Evolutionary conservation across 2,888 invertebrate species (phyloP), one percentile per base, ranked within the genome.

Genomic region (Lamellibrachia columna): DNA sequence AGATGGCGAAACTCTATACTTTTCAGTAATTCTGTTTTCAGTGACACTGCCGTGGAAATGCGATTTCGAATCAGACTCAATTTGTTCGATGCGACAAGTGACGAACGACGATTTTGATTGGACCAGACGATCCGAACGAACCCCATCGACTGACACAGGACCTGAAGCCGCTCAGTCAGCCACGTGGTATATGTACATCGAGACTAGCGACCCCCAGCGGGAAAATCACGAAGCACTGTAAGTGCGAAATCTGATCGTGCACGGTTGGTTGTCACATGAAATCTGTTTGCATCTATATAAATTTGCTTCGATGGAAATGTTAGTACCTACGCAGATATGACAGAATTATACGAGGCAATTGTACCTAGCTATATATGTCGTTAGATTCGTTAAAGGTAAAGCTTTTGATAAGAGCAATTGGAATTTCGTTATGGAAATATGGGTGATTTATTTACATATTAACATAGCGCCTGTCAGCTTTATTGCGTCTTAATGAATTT

Each of bases 11-110:
- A 91, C 91, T 52, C 90, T 90, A 28, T 9, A 52, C 91, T 2
- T 11, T 22, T 6, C 22, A 22, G n/a, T 11, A 75, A 22, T n/a
- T 75, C 91, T 22, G n/a, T 53, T 58, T 91, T 55, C 53, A 91
- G 92, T 92, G 40, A 52, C 52, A 52, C 52, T 92, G 60, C 92
- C 92, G 7, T 92, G 60, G 75, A 58, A 52, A n/a, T 92, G 92
- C 90, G 92, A 92, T 90, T 92, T 92, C 52, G 92, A 92, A 90
- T 58, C 92, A 52, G 92, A 92, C 40, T 75, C 92, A 3, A 60
- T 92, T 8, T 92, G 92, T 90, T 60, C 75, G 52, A 75, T 92
- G 75, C 58, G 52, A 53, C 92, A 92, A 90, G 52, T n/a, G n/a
- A 92, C 3, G 7, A 90, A 60, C 40, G 92, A 92, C 28, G n/a